Percentiles rank a stretch among this genome's conserved stretches.
Conservation (phyloP, 2,113 vertebrate genomes). For the Dolichotis patagonum region DNA sequence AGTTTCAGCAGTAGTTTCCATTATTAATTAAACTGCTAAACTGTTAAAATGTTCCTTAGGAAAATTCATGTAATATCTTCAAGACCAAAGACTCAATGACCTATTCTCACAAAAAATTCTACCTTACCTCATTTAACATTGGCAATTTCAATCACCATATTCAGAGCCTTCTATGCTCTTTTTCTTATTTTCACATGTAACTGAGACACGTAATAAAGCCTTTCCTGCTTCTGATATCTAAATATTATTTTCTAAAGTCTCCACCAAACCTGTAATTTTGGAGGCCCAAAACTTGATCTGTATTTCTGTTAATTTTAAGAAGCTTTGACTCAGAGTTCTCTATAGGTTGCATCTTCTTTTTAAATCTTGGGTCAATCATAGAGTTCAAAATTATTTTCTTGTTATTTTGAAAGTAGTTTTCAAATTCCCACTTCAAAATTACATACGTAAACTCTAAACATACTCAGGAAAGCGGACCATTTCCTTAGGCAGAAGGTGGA, state of each 20-base stretch:
- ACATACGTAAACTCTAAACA: not conserved
- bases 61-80: conserved; percentile 59
- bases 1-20: conserved; percentile 33
- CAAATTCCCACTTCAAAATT: not conserved
- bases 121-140: not conserved
- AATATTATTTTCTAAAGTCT: not conserved
- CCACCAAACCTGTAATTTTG: not conserved
- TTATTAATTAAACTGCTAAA: conserved; percentile 34
- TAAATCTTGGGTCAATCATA: not conserved
- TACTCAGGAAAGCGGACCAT: not conserved
- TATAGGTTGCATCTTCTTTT: not conserved
- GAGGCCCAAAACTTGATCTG: not conserved
- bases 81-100: not conserved
- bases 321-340: not conserved
- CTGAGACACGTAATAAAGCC: not conserved
- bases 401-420: conserved; percentile 3
- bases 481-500: not conserved
- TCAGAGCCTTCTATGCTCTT: not conserved
- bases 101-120: not conserved
- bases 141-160: not conserved
- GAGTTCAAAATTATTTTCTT: conserved; percentile 44
- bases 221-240: not conserved
- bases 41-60: conserved; percentile 41
- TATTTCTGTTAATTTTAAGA: conserved; percentile 34
- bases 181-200: not conserved